phyloP scores from a whole-genome alignment of 2,888 invertebrate genomes.

The Chloroclystis v-ata region DNA sequence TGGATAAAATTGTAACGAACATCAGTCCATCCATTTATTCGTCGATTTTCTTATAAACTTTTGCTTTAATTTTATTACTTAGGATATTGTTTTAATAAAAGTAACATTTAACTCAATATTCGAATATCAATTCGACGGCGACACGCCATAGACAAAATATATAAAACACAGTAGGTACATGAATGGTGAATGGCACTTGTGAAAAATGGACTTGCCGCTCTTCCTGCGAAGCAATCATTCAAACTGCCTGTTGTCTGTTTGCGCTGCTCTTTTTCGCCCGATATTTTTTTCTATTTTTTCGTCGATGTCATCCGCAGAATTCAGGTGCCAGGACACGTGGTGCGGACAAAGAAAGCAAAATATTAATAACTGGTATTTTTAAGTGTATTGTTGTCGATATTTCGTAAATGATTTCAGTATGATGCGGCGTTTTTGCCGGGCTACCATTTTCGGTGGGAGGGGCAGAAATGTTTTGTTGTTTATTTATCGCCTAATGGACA shows the following conservation, averaged over 20 bases:
- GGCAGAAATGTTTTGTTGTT: slow-evolving; percentile 56
- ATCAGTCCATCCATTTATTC: no score
- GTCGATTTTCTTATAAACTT: no score
- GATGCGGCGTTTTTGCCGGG: slow-evolving; percentile 63
- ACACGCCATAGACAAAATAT: slow-evolving; percentile 70
- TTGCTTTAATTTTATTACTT: no score
- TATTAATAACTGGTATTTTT: slow-evolving; percentile 77
- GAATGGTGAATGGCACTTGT: slow-evolving; percentile 78
- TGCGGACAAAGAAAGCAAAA: slow-evolving; percentile 71
- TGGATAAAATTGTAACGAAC: no score
- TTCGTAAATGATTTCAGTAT: slow-evolving; percentile 76
- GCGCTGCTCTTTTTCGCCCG: slow-evolving; percentile 73
- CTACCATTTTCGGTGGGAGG: slow-evolving; percentile 58
- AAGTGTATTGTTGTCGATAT: slow-evolving; percentile 77
- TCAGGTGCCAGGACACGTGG: slow-evolving; percentile 77
- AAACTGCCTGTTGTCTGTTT: slow-evolving; percentile 77
- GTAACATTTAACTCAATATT: slow-evolving; percentile 53
- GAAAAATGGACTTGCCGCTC: slow-evolving; percentile 79
- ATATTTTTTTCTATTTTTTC: slow-evolving; percentile 64
- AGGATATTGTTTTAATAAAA: no score
- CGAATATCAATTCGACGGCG: slow-evolving; percentile 71
- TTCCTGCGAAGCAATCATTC: slow-evolving; percentile 78
- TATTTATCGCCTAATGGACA: slow-evolving; percentile 73
- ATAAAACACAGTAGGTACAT: slow-evolving; percentile 71
- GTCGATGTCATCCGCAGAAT: slow-evolving; percentile 72